Conservation (phyloP, 2,113 vertebrate species). For the Tragelaphus buxtoni region DNA sequence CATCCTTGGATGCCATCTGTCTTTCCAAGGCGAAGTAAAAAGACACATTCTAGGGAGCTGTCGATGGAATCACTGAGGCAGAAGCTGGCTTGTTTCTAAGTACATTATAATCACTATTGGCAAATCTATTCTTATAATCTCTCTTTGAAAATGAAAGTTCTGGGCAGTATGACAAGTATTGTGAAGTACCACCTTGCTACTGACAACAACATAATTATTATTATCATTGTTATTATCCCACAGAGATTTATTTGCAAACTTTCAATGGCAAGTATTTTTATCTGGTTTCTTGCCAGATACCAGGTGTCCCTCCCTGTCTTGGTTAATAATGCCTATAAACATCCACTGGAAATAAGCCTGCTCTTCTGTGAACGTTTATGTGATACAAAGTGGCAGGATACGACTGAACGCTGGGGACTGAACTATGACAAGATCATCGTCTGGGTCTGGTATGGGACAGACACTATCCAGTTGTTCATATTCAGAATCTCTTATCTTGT, state of each 20-base stretch:
- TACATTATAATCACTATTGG: background rate
- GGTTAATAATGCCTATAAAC: background rate
- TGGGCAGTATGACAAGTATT: constrained; percentile 38
- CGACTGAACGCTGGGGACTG: background rate
- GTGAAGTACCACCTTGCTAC: background rate
- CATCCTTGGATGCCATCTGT: background rate
- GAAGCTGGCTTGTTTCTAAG: background rate
- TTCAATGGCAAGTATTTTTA: constrained; percentile 40
- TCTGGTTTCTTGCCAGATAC: constrained; percentile 24
- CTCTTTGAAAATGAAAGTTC: constrained; percentile 42
- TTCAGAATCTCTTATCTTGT: background rate
- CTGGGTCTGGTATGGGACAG: background rate
- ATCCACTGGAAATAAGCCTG: background rate
- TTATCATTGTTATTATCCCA: constrained; percentile 27
- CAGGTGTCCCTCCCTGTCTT: constrained; percentile 24
- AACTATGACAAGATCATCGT: background rate
- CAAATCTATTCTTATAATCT: constrained; percentile 1
- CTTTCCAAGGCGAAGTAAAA: background rate
- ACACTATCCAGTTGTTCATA: background rate
- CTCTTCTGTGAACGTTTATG: background rate
- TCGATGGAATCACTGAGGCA: background rate
- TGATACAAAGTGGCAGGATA: background rate
- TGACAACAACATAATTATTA: constrained; percentile 30
- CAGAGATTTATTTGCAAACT: constrained; percentile 58
- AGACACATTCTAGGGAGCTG: background rate